Base-by-base conservation (phyloP, 2,888 invertebrate species). In the Apamea monoglypha region DNA sequence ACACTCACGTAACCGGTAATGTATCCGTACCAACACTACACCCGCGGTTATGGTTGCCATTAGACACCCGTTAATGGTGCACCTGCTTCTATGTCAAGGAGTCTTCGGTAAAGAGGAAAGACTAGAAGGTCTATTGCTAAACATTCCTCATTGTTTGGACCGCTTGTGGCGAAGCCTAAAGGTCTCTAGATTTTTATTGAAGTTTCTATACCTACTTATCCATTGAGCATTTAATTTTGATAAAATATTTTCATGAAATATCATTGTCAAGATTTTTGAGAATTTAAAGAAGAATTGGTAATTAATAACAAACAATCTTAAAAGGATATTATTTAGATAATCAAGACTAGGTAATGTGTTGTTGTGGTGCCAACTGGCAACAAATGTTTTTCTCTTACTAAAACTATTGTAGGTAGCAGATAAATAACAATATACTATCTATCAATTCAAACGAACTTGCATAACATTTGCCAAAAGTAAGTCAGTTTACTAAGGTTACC, bases 1-100 rank as follows among this genome's bases (percentile, higher is more conserved):
- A 85, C 44, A 3, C 12, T 80, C 70, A 87, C 83, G 81, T 81
- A 85, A 79, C 77, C 69, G 44, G 44, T 59, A 77, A 70, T 75
- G 64, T 77, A 59, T 80, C 78, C 70, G 71, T n/a, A 70, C 78
- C 70, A 64, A 71, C 64, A 56, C 36, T 18, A 53, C 29, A 32
- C 16, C 18, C 56, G n/a, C 36, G 36, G 68, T 59, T 82, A 88
- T 78, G 69, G 68, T 68, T 61, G 63, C 73, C 59, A 80, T 83
- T 81, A 83, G 47, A 72, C 40, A 68, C 40, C 69, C 44, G 63
- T 50, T 67, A 53, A 76, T 76, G 77, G 82, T 68, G 75, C 40
- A 66, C 70, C 69, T 74, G 76, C 44, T 82, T 78, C 70, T 81
- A 80, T 85, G 81, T 77, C 87, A 88, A 88, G 87, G 88, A 83